These are phyloP conservation scores for Sterrhoptilus dennistouni DNA, from an alignment of 2,113 vertebrate genomes.

Conservation along the genomic window DNA sequence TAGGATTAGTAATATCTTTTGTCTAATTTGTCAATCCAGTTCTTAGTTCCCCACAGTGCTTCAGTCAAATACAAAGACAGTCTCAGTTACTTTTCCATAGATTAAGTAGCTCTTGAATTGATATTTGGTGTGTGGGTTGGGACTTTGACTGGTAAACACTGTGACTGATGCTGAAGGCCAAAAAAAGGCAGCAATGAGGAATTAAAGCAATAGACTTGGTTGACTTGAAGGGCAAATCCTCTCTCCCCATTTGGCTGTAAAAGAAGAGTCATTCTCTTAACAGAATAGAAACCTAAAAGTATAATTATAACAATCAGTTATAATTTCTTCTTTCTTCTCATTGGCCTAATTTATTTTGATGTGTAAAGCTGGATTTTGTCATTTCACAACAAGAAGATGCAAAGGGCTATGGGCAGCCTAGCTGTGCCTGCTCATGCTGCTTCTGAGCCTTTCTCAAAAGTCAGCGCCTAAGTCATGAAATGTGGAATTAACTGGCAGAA, in stretches of 20 bases:
- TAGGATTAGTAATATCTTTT: conserved; percentile 67
- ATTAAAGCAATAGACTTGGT: conserved; percentile 45
- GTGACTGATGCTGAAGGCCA: conserved; percentile 48
- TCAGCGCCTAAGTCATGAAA: background rate
- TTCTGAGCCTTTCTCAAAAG: background rate
- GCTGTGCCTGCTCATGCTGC: background rate
- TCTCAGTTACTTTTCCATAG: conserved; percentile 64
- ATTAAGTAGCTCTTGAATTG: conserved; percentile 65
- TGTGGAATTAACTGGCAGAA: background rate
- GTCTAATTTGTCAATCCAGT: conserved; percentile 61
- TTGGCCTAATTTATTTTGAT: background rate
- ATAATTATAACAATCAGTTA: background rate
- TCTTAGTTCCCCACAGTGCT: conserved; percentile 56
- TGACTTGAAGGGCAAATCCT: conserved; percentile 54
- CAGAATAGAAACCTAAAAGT: background rate
- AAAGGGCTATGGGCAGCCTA: background rate
- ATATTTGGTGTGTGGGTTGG: conserved; percentile 66
- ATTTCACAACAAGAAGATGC: background rate
- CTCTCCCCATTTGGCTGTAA: background rate
- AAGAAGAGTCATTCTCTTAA: background rate
- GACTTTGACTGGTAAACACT: conserved; percentile 66
- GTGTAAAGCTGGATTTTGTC: background rate
- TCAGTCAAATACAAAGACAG: conserved; percentile 64
- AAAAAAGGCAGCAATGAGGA: conserved; percentile 52
- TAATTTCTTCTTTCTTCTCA: background rate